A percentile compares a stretch with the other conserved stretches of the same genome.
Evolutionary conservation across 2,888 invertebrate genomes (phyloP).

Genomic region (Athalia circularis): DNA sequence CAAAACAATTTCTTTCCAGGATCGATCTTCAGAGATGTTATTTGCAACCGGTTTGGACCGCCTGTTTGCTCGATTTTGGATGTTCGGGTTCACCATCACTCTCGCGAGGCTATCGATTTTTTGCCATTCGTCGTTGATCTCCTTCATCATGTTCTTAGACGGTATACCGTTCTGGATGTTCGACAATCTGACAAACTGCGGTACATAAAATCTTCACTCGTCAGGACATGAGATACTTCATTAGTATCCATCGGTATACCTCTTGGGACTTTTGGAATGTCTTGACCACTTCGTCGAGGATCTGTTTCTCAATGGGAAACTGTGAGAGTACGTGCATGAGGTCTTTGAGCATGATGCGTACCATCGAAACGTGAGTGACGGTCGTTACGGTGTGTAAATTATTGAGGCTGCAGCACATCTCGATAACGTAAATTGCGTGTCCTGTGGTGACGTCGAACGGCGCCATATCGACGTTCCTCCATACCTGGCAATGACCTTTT

Average conservation of each 20-base stretch:
- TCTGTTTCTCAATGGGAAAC: slow-evolving; percentile 3
- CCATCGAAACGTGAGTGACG: slow-evolving; percentile 15
- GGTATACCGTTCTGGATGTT: slow-evolving; percentile 3
- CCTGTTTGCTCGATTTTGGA: background rate
- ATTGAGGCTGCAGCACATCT: slow-evolving; percentile 24
- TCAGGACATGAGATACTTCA: background rate
- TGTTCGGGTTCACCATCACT: background rate
- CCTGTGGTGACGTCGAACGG: slow-evolving; percentile 7
- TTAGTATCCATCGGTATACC: background rate
- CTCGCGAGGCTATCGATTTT: background rate
- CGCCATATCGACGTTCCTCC: slow-evolving; percentile 3
- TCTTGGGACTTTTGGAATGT: slow-evolving; percentile 10
- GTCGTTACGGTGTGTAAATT: slow-evolving; percentile 29
- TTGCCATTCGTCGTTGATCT: background rate
- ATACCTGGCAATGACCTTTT: slow-evolving; percentile 57
- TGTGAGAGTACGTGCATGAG: slow-evolving; percentile 18
- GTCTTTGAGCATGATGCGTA: slow-evolving; percentile 10
- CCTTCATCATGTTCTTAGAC: background rate
- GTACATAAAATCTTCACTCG: background rate
- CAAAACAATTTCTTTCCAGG: slow-evolving; percentile 8
- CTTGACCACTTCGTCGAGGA: background rate
- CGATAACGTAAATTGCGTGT: slow-evolving; percentile 10
- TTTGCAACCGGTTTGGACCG: background rate
- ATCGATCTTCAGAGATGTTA: background rate
- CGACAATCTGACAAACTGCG: slow-evolving; percentile 1